Conservation (phyloP, 2,888 invertebrate genomes). For the Hypercompe scribonia region DNA sequence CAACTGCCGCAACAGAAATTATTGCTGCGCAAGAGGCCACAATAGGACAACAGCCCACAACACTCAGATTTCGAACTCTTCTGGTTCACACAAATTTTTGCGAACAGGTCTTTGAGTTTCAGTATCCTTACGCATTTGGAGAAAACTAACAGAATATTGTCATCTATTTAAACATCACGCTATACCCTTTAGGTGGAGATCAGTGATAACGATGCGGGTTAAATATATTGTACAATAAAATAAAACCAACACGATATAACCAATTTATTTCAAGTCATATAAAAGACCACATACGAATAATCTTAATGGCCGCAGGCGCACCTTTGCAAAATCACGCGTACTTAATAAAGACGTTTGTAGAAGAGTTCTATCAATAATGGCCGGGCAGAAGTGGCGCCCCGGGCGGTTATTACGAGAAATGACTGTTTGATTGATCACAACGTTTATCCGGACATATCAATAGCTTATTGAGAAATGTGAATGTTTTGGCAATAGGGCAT, state of each 20-base stretch:
- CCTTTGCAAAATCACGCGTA: slow-evolving; percentile 31
- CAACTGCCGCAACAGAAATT: too few species aligned
- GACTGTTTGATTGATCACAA: slow-evolving; percentile 47
- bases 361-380: slow-evolving; percentile 37
- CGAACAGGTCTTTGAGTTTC: too few species aligned
- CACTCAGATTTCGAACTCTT: too few species aligned
- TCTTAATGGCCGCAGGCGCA: slow-evolving; percentile 20
- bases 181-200: neutral
- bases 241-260: neutral
- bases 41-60: too few species aligned
- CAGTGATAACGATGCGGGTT: neutral
- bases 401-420: slow-evolving; percentile 48
- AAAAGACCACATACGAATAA: slow-evolving; percentile 19
- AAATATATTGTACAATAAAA: neutral
- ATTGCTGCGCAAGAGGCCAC: too few species aligned
- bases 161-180: neutral
- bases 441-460: slow-evolving; percentile 40
- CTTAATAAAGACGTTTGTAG: slow-evolving; percentile 40
- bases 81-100: too few species aligned
- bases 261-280: neutral
- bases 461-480: slow-evolving; percentile 27
- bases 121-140: too few species aligned
- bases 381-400: slow-evolving; percentile 42
- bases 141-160: neutral
- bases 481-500: slow-evolving; percentile 6